phyloP scores from a whole-genome alignment of 2,113 vertebrate genomes.

The Leptocoma aspasia region DNA sequence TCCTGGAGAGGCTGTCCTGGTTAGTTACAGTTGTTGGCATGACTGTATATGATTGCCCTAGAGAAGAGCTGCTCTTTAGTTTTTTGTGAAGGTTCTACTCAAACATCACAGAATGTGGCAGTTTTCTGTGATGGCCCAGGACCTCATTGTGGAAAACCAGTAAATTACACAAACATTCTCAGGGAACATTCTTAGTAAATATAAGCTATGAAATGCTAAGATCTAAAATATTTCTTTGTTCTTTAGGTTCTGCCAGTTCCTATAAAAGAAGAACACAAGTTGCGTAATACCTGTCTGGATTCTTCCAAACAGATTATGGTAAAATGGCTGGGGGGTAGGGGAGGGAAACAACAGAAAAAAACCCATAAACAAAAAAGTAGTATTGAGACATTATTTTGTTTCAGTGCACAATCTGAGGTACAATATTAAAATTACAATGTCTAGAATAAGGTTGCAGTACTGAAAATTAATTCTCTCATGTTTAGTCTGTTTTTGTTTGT shows the following conservation, averaged over 20 bases:
- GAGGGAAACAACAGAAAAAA: neutral
- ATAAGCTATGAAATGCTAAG: neutral
- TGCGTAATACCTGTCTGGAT: conserved; percentile 62
- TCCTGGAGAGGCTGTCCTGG: neutral
- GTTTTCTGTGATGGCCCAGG: neutral
- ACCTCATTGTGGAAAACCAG: neutral
- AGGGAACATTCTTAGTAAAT: neutral
- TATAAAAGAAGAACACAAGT: conserved; percentile 72
- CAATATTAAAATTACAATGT: neutral
- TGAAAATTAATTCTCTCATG: neutral
- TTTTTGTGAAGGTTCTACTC: neutral
- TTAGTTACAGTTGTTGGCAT: neutral
- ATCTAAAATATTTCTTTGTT: neutral
- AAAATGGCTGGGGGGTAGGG: neutral
- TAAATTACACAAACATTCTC: neutral
- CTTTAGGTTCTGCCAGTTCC: conserved; percentile 62
- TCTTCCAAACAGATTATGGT: conserved; percentile 72
- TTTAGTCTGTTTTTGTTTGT: neutral
- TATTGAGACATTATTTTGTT: neutral
- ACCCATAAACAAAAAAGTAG: neutral
- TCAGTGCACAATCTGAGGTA: neutral
- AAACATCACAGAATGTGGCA: neutral
- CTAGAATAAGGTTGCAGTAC: neutral
- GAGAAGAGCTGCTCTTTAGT: neutral
- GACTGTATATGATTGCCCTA: neutral